Conservation (phyloP, 30 jellyfish, hydroid and myxozoan species). For the Pelagia noctiluca region DNA sequence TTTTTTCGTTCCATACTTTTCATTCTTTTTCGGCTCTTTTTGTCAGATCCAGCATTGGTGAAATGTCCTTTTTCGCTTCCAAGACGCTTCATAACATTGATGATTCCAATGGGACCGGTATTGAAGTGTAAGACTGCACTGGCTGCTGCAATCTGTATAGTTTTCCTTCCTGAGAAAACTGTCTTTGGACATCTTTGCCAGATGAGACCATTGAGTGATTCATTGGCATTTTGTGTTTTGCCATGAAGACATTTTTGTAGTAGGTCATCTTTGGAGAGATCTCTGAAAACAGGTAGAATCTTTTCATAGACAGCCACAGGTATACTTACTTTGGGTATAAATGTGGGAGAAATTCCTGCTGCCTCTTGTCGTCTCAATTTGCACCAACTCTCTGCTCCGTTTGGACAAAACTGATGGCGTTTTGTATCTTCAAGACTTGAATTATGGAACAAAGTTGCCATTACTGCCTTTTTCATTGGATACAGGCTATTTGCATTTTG, state of each 20-base stretch:
- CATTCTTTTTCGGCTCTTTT: too few relatives aligned
- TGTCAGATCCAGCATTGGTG: too few relatives aligned
- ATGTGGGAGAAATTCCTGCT: not conserved
- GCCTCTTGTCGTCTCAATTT: not conserved
- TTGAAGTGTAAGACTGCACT: too few relatives aligned
- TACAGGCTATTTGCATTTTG: not conserved
- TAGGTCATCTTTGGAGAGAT: constrained; percentile 13
- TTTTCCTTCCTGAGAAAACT: not conserved
- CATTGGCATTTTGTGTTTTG: constrained; percentile 29
- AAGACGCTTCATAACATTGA: too few relatives aligned
- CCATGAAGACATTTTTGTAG: not conserved
- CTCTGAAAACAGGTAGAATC: not conserved
- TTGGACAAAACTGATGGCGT: too few relatives aligned
- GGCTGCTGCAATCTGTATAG: constrained; percentile 18
- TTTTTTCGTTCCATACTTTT: too few relatives aligned
- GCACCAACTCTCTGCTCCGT: constrained; percentile 21
- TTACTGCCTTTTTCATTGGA: constrained; percentile 4
- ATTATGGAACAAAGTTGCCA: not conserved
- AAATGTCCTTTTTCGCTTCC: too few relatives aligned
- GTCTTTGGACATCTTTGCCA: constrained; percentile 36
- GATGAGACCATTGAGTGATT: not conserved
- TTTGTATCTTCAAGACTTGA: too few relatives aligned
- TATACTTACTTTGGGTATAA: not conserved
- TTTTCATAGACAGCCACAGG: not conserved
- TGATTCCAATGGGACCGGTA: too few relatives aligned